Conservation (phyloP, 2,113 vertebrate species). For the Boleophthalmus pectinirostris region DNA sequence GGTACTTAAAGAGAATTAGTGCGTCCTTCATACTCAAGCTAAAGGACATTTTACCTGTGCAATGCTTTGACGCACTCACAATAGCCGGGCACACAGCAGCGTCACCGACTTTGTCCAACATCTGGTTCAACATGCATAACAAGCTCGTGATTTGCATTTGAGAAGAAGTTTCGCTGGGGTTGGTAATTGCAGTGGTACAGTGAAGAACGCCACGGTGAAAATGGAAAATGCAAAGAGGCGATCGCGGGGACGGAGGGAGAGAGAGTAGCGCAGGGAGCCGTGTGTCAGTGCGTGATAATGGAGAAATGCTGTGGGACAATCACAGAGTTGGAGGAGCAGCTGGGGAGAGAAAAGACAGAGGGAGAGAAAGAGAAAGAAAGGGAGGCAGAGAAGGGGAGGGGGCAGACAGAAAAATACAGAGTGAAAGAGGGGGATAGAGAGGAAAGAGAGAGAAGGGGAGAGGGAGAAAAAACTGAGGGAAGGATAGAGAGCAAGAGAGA, state of each 20-base stretch:
- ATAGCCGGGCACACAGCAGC: background rate
- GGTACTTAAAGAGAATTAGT: background rate
- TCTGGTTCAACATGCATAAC: constrained; percentile 43
- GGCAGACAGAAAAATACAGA: too few relatives aligned
- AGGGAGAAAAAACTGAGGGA: too few relatives aligned
- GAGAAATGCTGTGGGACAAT: constrained; percentile 22
- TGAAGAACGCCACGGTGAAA: background rate
- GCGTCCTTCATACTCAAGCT: constrained; percentile 11
- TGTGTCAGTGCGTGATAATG: constrained; percentile 2
- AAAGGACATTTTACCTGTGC: constrained; percentile 3
- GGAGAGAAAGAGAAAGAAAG: background rate
- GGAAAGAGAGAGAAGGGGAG: too few relatives aligned
- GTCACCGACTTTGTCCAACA: constrained; percentile 39
- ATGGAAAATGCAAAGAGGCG: background rate
- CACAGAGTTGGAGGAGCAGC: constrained; percentile 14
- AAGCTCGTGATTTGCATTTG: constrained; percentile 39
- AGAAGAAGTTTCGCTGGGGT: constrained; percentile 22
- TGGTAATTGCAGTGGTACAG: constrained; percentile 25
- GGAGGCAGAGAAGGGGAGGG: background rate
- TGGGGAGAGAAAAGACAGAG: background rate
- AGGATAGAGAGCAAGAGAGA: too few relatives aligned
- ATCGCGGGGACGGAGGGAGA: background rate
- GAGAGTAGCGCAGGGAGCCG: background rate
- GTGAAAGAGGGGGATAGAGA: constrained; percentile 14
- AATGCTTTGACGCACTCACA: constrained; percentile 9